These are phyloP conservation scores for Pseudorasbora parva DNA, from an alignment of 2,113 vertebrate genomes.

Conservation along the genomic window DNA sequence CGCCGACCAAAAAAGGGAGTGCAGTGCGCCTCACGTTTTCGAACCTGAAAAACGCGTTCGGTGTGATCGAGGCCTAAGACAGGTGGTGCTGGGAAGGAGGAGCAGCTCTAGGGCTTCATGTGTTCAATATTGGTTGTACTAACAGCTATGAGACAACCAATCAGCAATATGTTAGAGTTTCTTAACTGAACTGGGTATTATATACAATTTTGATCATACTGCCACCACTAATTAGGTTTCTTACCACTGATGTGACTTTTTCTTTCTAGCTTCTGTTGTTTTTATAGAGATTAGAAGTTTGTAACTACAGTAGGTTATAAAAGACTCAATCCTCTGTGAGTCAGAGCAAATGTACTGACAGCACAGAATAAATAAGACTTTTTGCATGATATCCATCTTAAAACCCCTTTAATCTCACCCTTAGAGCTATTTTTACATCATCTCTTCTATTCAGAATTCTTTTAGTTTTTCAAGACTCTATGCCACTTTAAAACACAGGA, in stretches of 20 bases:
- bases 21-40: too few relatives aligned
- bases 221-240: not conserved
- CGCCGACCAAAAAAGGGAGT: too few relatives aligned
- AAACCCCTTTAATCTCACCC: conserved; percentile 16
- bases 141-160: too few relatives aligned
- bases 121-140: too few relatives aligned
- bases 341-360: conserved; percentile 3
- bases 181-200: not conserved
- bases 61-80: too few relatives aligned
- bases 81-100: too few relatives aligned
- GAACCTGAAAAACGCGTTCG: too few relatives aligned
- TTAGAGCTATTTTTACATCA: conserved; percentile 1
- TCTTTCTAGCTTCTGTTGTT: not conserved
- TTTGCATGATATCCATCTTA: conserved; percentile 14
- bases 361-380: conserved; percentile 17
- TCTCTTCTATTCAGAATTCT: not conserved
- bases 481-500: conserved; percentile 9
- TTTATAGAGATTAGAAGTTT: not conserved
- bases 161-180: too few relatives aligned
- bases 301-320: conserved; percentile 6
- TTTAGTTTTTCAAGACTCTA: not conserved
- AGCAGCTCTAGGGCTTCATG: too few relatives aligned
- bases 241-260: not conserved
- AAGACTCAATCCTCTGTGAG: not conserved
- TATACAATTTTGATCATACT: not conserved